Conservation (phyloP, 2,113 vertebrate genomes). For the Xerus inauris region DNA sequence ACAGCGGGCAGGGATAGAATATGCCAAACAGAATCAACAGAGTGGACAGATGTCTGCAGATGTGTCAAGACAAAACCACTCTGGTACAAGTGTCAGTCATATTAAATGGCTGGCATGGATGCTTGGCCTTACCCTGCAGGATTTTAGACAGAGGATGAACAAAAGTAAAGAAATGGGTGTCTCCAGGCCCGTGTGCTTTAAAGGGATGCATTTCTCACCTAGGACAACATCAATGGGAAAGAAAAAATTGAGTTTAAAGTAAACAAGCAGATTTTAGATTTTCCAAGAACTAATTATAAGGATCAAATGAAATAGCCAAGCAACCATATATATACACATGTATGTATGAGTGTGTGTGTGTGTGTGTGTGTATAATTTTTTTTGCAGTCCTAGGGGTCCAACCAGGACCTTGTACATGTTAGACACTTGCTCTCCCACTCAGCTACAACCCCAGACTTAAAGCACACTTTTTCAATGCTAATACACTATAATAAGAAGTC, state of each 20-base stretch:
- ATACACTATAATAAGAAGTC: neutral
- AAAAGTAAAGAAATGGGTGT: neutral
- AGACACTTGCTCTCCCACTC: neutral
- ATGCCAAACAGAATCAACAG: neutral
- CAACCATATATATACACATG: neutral
- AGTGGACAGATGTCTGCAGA: neutral
- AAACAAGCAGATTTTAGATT: neutral
- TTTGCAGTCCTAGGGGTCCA: neutral
- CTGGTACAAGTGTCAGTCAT: neutral
- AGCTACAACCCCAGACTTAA: neutral
- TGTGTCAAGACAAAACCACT: too few relatives aligned
- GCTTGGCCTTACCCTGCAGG: neutral
- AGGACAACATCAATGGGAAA: neutral
- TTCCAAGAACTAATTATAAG: neutral
- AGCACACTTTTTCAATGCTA: neutral
- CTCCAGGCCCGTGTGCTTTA: neutral
- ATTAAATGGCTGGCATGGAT: neutral
- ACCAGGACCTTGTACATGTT: neutral
- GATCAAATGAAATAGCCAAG: neutral
- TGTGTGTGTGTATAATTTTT: too few relatives aligned
- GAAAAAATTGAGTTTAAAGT: neutral
- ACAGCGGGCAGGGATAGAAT: neutral
- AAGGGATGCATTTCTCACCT: neutral
- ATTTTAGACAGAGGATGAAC: neutral
- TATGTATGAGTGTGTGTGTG: too few relatives aligned